Conservation (phyloP, 2,797 vertebrate species). For the Lycodopsis pacificus region DNA sequence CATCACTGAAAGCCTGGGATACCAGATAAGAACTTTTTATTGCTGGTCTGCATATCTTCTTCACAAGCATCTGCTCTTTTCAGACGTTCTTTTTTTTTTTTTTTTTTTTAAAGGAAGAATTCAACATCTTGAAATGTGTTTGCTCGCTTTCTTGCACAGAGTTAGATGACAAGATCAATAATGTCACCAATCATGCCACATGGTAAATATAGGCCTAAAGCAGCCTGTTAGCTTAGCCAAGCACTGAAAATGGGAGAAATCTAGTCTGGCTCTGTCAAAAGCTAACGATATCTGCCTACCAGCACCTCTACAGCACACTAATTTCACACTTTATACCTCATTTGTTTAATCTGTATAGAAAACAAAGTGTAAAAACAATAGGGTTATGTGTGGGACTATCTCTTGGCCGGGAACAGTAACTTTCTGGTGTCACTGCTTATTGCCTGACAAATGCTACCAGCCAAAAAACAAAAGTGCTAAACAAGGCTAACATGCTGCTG, state of each 20-base stretch:
- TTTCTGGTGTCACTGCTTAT: neutral
- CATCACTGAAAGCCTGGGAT: neutral
- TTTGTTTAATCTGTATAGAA: neutral
- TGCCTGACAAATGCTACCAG: slow-evolving; percentile 2
- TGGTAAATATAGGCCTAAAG: neutral
- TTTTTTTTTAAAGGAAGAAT: neutral
- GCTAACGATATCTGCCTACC: neutral
- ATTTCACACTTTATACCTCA: neutral
- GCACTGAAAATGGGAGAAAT: neutral
- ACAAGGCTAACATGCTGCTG: neutral
- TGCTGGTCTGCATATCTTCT: neutral
- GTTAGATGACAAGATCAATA: neutral
- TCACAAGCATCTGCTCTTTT: neutral
- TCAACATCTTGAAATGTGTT: neutral
- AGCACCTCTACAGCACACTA: neutral
- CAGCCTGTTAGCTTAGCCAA: neutral
- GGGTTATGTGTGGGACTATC: neutral
- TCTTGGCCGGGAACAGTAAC: neutral
- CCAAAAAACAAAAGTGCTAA: neutral
- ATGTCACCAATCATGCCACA: neutral
- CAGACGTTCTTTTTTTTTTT: neutral
- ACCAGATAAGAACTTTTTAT: neutral
- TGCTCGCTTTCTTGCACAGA: neutral
- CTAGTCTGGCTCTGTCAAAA: neutral
- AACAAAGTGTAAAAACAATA: neutral